phyloP scores from a whole-genome alignment of 2,113 vertebrate species.

The Epinephelus lanceolatus region DNA sequence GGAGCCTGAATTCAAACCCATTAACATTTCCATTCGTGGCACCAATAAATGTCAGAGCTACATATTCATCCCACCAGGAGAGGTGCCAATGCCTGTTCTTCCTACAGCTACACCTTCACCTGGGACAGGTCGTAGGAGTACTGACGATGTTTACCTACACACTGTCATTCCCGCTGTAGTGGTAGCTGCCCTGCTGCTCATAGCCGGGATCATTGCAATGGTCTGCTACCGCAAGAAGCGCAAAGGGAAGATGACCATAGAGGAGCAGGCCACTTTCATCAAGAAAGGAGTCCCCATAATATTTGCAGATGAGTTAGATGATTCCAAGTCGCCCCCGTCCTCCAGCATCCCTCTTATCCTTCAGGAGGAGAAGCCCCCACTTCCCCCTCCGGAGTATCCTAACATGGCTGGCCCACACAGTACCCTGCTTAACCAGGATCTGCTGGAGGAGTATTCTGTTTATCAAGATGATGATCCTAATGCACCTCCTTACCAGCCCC shows the following conservation, averaged over 20 bases:
- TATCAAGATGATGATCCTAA: constrained; percentile 96
- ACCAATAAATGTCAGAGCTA: constrained; percentile 89
- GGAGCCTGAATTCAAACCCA: constrained; percentile 93
- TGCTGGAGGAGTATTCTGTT: constrained; percentile 92
- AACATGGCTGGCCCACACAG: constrained; percentile 93
- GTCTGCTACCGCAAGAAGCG: constrained; percentile 98
- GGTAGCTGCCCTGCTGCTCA: constrained; percentile 93
- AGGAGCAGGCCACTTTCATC: constrained; percentile 98
- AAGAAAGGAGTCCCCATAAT: constrained; percentile 98
- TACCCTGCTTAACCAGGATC: constrained; percentile 93
- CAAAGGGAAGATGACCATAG: constrained; percentile 95
- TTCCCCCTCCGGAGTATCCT: constrained; percentile 94
- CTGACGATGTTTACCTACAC: constrained; percentile 94
- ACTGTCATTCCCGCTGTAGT: constrained; percentile 96
- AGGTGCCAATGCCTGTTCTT: constrained; percentile 67
- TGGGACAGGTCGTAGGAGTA: constrained; percentile 89
- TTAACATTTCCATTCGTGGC: constrained; percentile 88
- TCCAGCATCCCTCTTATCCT: constrained; percentile 98
- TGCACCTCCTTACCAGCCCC: constrained; percentile 95
- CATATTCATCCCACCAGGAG: constrained; percentile 88
- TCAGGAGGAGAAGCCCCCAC: constrained; percentile 96
- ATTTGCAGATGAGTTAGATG: constrained; percentile 96
- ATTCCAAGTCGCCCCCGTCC: constrained; percentile 95
- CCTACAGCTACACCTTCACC: constrained; percentile 82
- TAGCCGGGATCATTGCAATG: constrained; percentile 96